A percentile compares a stretch with the other conserved stretches of the same genome.
Conservation (phyloP, 2,113 vertebrate species). For the Bambusicola thoracicus region DNA sequence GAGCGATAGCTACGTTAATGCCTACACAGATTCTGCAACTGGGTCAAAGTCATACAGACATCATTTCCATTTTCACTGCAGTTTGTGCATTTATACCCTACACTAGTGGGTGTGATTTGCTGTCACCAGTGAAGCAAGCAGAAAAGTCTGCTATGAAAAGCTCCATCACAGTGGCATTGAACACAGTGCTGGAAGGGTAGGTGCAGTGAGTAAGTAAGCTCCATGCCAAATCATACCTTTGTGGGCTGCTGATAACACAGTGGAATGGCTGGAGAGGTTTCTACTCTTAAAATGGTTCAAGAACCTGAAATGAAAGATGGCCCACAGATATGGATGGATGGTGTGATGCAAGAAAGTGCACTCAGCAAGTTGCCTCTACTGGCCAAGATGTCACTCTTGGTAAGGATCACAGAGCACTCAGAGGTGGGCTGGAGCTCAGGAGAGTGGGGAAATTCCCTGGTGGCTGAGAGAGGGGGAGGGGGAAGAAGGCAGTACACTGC, state of each 20-base stretch:
- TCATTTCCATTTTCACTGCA: neutral
- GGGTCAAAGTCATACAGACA: neutral
- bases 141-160: neutral
- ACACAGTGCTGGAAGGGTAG: neutral
- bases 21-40: slow-evolving; percentile 4
- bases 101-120: neutral
- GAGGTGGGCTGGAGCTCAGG: neutral
- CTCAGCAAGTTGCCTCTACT: accelerated
- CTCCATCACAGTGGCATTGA: accelerated
- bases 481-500: neutral
- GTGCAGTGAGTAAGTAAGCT: neutral
- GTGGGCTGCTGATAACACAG: neutral
- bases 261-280: neutral
- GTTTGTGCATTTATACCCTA: neutral
- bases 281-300: neutral
- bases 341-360: neutral
- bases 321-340: neutral
- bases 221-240: neutral
- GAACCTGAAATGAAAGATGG: neutral
- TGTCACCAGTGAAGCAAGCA: neutral
- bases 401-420: neutral
- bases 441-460: neutral
- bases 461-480: neutral
- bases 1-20: neutral
- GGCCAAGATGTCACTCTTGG: neutral